Conservation (phyloP, 1,140 invertebrate species). For the Atta colombica region DNA sequence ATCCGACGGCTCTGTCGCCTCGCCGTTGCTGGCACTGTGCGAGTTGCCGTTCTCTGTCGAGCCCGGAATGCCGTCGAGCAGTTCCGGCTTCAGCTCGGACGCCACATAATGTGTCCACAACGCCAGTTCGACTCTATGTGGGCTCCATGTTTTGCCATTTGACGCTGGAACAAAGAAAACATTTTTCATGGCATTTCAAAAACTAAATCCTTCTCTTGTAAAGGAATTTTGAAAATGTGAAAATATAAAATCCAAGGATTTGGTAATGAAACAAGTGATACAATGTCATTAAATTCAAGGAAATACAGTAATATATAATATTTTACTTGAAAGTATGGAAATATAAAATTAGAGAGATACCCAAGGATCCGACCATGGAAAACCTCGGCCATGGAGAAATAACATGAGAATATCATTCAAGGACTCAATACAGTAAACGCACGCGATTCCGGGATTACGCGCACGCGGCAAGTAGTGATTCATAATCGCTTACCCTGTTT, state of each 20-base stretch:
- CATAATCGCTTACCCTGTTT: slow-evolving; percentile 88
- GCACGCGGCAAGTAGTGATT: background rate
- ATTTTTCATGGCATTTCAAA: background rate
- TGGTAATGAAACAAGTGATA: background rate
- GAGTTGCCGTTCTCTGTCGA: slow-evolving; percentile 87
- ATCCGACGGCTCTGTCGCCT: slow-evolving; percentile 85
- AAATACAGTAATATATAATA: background rate
- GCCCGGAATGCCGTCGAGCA: slow-evolving; percentile 92
- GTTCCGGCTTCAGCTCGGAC: slow-evolving; percentile 93
- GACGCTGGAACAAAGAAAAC: slow-evolving; percentile 83
- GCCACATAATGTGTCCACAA: slow-evolving; percentile 96
- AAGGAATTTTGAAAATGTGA: background rate
- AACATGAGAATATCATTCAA: slow-evolving; percentile 22
- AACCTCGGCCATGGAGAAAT: background rate
- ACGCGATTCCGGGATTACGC: background rate
- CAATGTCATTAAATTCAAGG: background rate
- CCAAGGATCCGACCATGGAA: background rate
- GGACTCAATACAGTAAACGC: slow-evolving; percentile 1
- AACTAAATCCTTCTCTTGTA: background rate
- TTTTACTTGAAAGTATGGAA: background rate
- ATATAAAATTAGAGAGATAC: background rate
- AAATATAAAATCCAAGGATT: background rate
- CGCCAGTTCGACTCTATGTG: slow-evolving; percentile 95
- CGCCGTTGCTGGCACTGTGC: slow-evolving; percentile 84
- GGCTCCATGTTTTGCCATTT: slow-evolving; percentile 90